Conservation (phyloP, 2,888 invertebrate genomes). For the Hirtodrosophila trivittata region DNA sequence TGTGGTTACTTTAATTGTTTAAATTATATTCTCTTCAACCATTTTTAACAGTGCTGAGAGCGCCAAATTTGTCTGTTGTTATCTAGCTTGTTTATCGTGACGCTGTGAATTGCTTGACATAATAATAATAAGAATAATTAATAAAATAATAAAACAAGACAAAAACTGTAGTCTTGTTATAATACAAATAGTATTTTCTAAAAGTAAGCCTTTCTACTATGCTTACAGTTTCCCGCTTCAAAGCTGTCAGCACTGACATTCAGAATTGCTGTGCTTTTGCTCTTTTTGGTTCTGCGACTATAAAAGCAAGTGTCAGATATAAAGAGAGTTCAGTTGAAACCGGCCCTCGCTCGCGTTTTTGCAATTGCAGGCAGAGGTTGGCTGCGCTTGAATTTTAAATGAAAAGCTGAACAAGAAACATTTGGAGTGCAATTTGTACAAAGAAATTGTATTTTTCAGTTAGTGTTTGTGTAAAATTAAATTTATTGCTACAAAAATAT, state of each 20-base stretch:
- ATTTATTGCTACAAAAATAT: too few relatives aligned
- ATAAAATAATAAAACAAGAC: too few relatives aligned
- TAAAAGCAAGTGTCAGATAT: slow-evolving; percentile 51
- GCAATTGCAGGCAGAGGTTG: slow-evolving; percentile 56
- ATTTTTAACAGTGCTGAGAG: too few relatives aligned
- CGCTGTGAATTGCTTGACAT: too few relatives aligned
- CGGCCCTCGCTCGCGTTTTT: slow-evolving; percentile 64
- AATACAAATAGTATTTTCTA: too few relatives aligned
- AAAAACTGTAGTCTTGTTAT: too few relatives aligned
- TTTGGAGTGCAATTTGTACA: slow-evolving; percentile 59
- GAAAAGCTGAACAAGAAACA: slow-evolving; percentile 58
- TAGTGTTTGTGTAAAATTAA: slow-evolving; percentile 15
- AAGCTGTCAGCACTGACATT: slow-evolving; percentile 2
- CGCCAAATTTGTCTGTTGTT: too few relatives aligned
- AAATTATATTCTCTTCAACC: too few relatives aligned
- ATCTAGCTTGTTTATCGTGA: too few relatives aligned
- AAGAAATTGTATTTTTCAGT: slow-evolving; percentile 31
- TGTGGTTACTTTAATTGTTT: too few relatives aligned
- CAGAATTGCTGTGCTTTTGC: slow-evolving; percentile 2
- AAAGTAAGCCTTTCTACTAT: not conserved
- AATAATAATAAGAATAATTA: too few relatives aligned
- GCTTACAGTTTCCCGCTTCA: not conserved
- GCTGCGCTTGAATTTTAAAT: slow-evolving; percentile 51
- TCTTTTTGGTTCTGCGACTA: slow-evolving; percentile 35
- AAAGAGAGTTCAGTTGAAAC: slow-evolving; percentile 62